phyloP scores from a whole-genome alignment of 2,113 vertebrate genomes.

The Danionella cerebrum region DNA sequence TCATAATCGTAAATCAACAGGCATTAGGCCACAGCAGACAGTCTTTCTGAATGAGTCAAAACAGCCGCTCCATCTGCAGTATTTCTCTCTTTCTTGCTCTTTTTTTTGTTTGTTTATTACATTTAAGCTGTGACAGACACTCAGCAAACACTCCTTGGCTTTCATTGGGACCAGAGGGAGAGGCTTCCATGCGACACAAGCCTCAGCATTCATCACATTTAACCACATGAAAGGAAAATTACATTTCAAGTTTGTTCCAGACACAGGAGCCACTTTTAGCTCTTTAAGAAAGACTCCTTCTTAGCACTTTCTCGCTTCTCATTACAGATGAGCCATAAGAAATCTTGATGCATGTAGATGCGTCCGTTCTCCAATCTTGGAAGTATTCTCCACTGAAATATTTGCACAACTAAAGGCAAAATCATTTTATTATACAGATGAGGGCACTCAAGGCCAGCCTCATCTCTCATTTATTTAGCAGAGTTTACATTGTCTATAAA shows the following conservation, averaged over 20 bases:
- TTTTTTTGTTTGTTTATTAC: constrained; percentile 5
- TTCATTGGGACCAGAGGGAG: constrained; percentile 29
- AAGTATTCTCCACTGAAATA: too few relatives aligned
- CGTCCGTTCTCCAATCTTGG: too few relatives aligned
- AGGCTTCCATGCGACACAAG: constrained; percentile 16
- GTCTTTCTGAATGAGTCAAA: constrained; percentile 2
- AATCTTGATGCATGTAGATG: too few relatives aligned
- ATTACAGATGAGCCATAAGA: too few relatives aligned
- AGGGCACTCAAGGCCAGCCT: too few relatives aligned
- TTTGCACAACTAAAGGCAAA: too few relatives aligned
- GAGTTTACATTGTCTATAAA: too few relatives aligned
- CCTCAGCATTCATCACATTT: constrained; percentile 36
- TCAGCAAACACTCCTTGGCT: constrained; percentile 29
- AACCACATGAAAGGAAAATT: constrained; percentile 29
- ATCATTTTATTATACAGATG: too few relatives aligned
- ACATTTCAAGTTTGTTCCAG: constrained; percentile 38
- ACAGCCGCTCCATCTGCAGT: constrained; percentile 28
- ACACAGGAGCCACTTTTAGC: too few relatives aligned
- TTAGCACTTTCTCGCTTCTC: too few relatives aligned
- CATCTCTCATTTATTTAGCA: too few relatives aligned
- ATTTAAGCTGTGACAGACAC: not conserved
- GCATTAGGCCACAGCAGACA: constrained; percentile 35
- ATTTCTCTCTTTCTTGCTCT: not conserved
- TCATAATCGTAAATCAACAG: constrained; percentile 42
- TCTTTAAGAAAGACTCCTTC: too few relatives aligned